Conservation (phyloP, 2,888 invertebrate species). For the Scrobipalpa costella region DNA sequence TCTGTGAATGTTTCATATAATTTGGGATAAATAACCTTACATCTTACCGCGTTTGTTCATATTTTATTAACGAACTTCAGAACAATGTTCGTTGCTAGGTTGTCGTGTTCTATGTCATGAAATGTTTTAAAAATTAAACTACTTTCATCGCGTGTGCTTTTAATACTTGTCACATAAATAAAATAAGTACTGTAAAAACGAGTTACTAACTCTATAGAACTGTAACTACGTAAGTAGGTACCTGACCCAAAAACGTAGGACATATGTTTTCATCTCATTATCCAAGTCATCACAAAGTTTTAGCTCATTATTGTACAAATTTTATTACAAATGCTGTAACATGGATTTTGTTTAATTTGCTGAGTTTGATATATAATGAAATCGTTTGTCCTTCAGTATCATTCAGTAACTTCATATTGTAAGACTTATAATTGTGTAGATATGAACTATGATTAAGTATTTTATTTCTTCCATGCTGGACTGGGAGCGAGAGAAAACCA, state of each 20-base stretch:
- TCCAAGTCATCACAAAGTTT: not conserved
- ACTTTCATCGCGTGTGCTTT: not conserved
- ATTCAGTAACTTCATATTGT: too few relatives aligned
- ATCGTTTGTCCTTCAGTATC: too few relatives aligned
- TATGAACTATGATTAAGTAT: too few relatives aligned
- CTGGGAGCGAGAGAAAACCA: too few relatives aligned
- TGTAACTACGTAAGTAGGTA: too few relatives aligned
- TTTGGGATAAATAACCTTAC: constrained; percentile 11
- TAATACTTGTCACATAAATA: not conserved
- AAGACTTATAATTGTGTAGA: too few relatives aligned
- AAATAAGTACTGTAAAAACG: not conserved
- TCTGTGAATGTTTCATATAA: not conserved
- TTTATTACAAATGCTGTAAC: not conserved
- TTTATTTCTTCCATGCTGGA: too few relatives aligned
- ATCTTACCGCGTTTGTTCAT: constrained; percentile 7
- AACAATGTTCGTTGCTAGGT: not conserved
- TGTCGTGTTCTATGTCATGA: not conserved
- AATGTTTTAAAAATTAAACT: not conserved
- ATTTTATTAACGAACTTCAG: not conserved
- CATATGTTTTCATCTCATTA: not conserved
- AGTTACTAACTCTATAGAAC: not conserved
- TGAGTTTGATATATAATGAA: not conserved
- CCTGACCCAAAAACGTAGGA: not conserved
- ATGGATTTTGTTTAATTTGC: not conserved
- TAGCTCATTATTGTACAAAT: constrained; percentile 6